A percentile compares a stretch with the other conserved stretches of the same genome.
Evolutionary conservation across 2,888 invertebrate genomes (phyloP).

Genomic region (Parasteatoda lunata): DNA sequence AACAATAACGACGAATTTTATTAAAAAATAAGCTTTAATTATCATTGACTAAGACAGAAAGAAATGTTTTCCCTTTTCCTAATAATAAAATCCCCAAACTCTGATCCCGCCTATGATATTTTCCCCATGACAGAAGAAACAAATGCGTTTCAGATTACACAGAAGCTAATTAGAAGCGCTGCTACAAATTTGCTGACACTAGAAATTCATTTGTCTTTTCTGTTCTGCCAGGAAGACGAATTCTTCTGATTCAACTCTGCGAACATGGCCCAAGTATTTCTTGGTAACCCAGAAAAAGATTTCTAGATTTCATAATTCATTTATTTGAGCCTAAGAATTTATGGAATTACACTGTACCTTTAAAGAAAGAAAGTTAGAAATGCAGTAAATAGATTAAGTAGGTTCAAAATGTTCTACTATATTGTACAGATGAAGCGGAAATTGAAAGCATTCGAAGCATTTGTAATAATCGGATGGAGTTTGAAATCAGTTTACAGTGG

Average conservation of each 20-base stretch:
- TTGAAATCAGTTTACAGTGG: no score
- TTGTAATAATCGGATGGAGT: no score
- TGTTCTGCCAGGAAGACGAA: background rate
- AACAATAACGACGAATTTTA: no score
- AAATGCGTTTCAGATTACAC: background rate
- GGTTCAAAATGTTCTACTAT: background rate
- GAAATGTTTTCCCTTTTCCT: no score
- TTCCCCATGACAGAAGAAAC: background rate
- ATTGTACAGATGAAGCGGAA: background rate
- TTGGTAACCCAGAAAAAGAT: no score
- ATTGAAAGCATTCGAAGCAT: no score
- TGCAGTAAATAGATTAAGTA: background rate
- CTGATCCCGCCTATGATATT: background rate
- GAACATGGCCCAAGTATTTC: background rate
- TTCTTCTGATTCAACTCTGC: background rate
- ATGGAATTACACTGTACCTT: no score
- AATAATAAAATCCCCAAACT: no score
- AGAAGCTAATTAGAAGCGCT: slow-evolving; percentile 5
- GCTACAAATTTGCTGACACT: background rate
- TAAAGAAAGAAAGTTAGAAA: background rate
- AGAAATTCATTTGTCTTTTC: slow-evolving; percentile 2
- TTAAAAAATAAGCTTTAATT: no score
- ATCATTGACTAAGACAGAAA: no score
- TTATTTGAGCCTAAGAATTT: no score
- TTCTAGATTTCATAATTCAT: no score